phyloP scores from a whole-genome alignment of 2,888 invertebrate species.

The Harpalus rubripes region DNA sequence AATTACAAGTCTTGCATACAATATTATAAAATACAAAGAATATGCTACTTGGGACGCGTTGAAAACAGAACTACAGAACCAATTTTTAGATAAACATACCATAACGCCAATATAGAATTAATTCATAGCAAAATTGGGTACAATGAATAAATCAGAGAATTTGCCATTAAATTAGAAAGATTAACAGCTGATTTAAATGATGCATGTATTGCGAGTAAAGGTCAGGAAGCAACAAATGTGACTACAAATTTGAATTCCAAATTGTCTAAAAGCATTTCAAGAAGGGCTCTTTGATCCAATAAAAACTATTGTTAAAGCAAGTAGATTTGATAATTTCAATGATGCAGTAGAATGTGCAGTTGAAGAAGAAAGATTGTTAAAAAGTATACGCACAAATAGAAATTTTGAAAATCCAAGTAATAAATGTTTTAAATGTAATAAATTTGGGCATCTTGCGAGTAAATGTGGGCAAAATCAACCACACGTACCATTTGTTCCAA shows the following conservation, averaged over 20 bases:
- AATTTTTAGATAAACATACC: slow-evolving; percentile 37
- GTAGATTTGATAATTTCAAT: slow-evolving; percentile 16
- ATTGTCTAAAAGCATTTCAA: slow-evolving; percentile 53
- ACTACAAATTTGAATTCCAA: slow-evolving; percentile 29
- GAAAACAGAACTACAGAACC: neutral
- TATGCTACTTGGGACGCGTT: slow-evolving; percentile 1
- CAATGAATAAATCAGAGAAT: slow-evolving; percentile 12
- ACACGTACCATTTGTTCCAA: neutral
- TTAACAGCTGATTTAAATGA: slow-evolving; percentile 22
- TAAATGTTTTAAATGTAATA: neutral
- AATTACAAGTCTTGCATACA: slow-evolving; percentile 16
- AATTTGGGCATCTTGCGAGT: neutral
- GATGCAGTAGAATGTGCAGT: slow-evolving; percentile 55
- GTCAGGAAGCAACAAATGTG: neutral
- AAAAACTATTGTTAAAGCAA: slow-evolving; percentile 47
- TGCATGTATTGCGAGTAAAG: slow-evolving; percentile 14
- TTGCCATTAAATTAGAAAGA: slow-evolving; percentile 21
- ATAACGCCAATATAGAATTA: slow-evolving; percentile 20
- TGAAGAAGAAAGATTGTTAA: slow-evolving; percentile 39
- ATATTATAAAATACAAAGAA: slow-evolving; percentile 23
- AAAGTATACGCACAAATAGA: neutral
- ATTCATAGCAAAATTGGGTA: neutral
- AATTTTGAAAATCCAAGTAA: neutral
- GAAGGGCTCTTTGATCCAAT: slow-evolving; percentile 23
- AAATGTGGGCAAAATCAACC: neutral